These are phyloP conservation scores for Aelia acuminata DNA, from an alignment of 2,888 invertebrate species.

Conservation along the genomic window DNA sequence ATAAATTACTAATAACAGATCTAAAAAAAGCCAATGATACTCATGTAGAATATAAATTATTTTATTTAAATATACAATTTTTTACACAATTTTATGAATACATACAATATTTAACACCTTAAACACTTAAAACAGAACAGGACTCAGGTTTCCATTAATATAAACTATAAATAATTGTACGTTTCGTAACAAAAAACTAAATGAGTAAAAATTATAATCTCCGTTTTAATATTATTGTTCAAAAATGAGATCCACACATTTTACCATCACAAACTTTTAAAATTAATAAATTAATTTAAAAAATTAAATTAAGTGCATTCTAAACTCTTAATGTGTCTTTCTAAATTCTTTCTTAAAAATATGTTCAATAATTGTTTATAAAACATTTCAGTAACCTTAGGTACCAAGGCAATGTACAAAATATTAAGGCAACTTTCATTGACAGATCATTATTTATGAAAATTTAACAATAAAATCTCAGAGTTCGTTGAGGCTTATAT, in stretches of 20 bases:
- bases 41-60: conserved; percentile 36
- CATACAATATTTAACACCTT: conserved; percentile 3
- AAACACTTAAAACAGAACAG: background rate
- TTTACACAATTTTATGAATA: background rate
- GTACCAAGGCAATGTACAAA: conserved; percentile 42
- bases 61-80: conserved; percentile 28
- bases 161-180: background rate
- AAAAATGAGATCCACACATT: background rate
- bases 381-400: conserved; percentile 9
- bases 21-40: background rate
- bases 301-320: background rate
- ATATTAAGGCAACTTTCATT: conserved; percentile 43
- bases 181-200: background rate
- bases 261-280: background rate
- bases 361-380: background rate
- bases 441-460: conserved; percentile 11
- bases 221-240: background rate
- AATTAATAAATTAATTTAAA: background rate
- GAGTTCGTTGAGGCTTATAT: background rate
- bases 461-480: conserved; percentile 13
- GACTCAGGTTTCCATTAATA: background rate
- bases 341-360: background rate
- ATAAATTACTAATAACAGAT: no score
- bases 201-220: background rate
- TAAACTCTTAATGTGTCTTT: no score